Evolutionary conservation across 2,797 vertebrate species (phyloP).

Genomic region (Poecile montanus): DNA sequence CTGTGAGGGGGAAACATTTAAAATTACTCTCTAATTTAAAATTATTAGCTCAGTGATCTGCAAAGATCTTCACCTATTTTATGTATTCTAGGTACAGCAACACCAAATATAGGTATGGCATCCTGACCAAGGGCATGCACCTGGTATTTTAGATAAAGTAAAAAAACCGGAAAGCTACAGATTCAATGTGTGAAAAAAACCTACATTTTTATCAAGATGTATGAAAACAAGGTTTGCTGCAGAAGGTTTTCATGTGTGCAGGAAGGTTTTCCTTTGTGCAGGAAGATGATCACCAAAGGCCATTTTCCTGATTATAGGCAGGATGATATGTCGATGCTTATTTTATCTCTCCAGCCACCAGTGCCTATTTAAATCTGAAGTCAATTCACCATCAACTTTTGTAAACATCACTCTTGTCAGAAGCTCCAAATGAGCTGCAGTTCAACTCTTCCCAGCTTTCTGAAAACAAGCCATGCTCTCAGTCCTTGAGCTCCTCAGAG

Average conservation of each 20-base stretch:
- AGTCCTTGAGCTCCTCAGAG: background rate
- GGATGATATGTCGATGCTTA: background rate
- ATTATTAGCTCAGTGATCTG: background rate
- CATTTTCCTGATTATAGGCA: background rate
- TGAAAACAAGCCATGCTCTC: background rate
- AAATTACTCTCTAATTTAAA: background rate
- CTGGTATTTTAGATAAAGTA: background rate
- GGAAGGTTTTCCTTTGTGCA: background rate
- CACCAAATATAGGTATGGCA: background rate
- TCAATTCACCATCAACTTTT: background rate
- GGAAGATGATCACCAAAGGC: background rate
- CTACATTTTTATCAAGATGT: background rate
- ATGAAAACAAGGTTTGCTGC: background rate
- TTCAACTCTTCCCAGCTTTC: background rate
- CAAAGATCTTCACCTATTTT: background rate
- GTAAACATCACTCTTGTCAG: slow-evolving; percentile 38
- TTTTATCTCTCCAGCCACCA: background rate
- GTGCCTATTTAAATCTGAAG: slow-evolving; percentile 11
- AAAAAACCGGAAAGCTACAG: background rate
- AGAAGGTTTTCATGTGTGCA: background rate
- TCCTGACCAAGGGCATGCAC: background rate
- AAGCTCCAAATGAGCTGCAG: background rate
- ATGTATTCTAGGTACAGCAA: background rate
- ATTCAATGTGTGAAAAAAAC: fast-evolving
- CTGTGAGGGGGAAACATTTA: background rate